phyloP scores from a whole-genome alignment of 2,888 invertebrate species.

The Lottia scabra region DNA sequence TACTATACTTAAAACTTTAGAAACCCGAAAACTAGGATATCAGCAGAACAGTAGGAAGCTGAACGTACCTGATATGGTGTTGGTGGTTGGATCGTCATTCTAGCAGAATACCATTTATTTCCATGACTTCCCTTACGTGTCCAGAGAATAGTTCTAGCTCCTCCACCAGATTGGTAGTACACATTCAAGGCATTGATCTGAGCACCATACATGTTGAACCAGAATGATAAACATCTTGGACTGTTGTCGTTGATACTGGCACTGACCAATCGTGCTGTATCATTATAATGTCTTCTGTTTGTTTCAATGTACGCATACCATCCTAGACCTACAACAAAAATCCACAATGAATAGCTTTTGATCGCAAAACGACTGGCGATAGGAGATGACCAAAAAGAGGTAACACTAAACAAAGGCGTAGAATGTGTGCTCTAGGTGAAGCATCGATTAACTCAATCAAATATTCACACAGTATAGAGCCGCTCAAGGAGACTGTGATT shows the following conservation, averaged over 20 bases:
- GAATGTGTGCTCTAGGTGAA: too few species aligned
- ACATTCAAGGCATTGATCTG: conserved; percentile 50
- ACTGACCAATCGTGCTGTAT: conserved; percentile 72
- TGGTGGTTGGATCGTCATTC: conserved; percentile 22
- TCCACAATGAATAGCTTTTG: too few species aligned
- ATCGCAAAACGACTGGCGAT: too few species aligned
- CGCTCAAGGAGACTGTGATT: too few species aligned
- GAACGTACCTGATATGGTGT: conserved; percentile 18
- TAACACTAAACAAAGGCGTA: too few species aligned
- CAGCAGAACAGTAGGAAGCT: background rate
- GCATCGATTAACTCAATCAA: too few species aligned
- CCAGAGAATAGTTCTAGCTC: conserved; percentile 24
- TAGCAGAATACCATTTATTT: conserved; percentile 38
- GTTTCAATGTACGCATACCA: conserved; percentile 75
- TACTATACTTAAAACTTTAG: background rate
- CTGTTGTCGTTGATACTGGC: conserved; percentile 38
- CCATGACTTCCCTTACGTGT: conserved; percentile 36
- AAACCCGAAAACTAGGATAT: conserved; percentile 16
- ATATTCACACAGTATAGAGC: too few species aligned
- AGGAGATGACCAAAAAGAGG: too few species aligned
- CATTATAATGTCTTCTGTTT: conserved; percentile 72
- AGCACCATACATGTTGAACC: conserved; percentile 60
- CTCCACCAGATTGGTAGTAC: conserved; percentile 40
- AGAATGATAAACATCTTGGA: conserved; percentile 54
- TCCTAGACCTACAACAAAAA: conserved; percentile 32